Percentiles rank a stretch among this genome's conserved stretches.
Conservation (phyloP, 2,113 vertebrate species). For the Delphinapterus leucas region DNA sequence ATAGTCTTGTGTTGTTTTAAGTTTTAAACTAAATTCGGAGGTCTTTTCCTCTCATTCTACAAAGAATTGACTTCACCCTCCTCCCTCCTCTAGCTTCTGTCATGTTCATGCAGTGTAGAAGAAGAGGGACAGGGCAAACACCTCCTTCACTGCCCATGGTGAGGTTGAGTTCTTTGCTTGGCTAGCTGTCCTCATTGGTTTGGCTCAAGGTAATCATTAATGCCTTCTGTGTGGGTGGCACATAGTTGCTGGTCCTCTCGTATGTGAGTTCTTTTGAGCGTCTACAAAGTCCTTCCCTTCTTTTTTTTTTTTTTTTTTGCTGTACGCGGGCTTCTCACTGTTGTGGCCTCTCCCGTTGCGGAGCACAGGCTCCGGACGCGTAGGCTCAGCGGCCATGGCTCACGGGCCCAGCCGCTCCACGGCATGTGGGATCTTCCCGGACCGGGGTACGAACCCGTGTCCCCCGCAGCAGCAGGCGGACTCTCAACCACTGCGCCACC, state of each 20-base stretch:
- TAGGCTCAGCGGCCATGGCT: too few relatives aligned
- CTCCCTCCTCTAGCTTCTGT: background rate
- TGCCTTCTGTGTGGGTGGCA: background rate
- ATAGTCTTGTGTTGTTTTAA: background rate
- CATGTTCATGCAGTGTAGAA: background rate
- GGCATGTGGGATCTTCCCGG: too few relatives aligned
- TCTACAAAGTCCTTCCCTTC: background rate
- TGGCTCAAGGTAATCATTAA: background rate
- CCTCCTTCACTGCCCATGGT: background rate
- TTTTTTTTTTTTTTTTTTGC: too few relatives aligned
- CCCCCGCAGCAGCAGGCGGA: too few relatives aligned
- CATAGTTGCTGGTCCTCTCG: background rate
- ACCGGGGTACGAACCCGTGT: too few relatives aligned
- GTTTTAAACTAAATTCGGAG: background rate
- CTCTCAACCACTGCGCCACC: too few relatives aligned
- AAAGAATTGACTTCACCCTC: background rate
- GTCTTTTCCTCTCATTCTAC: background rate
- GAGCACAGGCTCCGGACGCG: too few relatives aligned
- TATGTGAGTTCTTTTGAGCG: background rate
- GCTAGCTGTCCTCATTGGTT: background rate
- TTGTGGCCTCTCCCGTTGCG: too few relatives aligned
- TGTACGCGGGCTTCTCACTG: too few relatives aligned
- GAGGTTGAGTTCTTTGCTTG: background rate
- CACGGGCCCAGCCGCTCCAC: too few relatives aligned
- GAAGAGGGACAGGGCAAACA: background rate